phyloP scores from a whole-genome alignment of 1,140 invertebrate species.

The Musca vetustissima region DNA sequence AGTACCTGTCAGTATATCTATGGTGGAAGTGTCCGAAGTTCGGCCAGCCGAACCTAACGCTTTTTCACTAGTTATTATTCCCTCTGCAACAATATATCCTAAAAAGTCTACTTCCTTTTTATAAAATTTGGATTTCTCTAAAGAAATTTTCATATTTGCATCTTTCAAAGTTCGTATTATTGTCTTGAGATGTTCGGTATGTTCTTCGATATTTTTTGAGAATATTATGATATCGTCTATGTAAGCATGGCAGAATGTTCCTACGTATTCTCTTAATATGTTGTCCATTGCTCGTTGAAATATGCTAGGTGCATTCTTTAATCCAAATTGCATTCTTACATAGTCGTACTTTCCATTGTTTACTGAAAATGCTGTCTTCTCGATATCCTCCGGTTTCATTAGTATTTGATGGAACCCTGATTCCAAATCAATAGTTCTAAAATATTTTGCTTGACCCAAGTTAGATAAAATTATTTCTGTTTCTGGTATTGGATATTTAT shows the following conservation, averaged over 20 bases:
- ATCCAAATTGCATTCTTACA: conserved; percentile 43
- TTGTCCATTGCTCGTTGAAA: conserved; percentile 41
- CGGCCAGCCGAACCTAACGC: too few relatives aligned
- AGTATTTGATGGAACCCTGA: conserved; percentile 36
- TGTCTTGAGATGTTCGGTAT: conserved; percentile 39
- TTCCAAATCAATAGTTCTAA: conserved; percentile 36
- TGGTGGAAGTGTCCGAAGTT: too few relatives aligned
- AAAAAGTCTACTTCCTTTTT: conserved; percentile 34
- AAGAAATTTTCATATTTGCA: conserved; percentile 32
- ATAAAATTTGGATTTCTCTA: conserved; percentile 35
- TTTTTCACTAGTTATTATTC: too few relatives aligned
- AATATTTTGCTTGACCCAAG: conserved; percentile 32
- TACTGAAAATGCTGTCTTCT: conserved; percentile 33
- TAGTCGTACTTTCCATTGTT: conserved; percentile 32
- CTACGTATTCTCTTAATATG: conserved; percentile 34
- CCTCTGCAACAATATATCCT: conserved; percentile 32
- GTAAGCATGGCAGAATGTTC: conserved; percentile 32
- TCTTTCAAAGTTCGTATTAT: conserved; percentile 44
- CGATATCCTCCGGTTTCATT: conserved; percentile 26
- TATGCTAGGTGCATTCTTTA: conserved; percentile 42
- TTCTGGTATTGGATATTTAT: conserved; percentile 34
- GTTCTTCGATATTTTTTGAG: conserved; percentile 28
- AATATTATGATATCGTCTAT: conserved; percentile 41
- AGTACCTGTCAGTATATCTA: too few relatives aligned
- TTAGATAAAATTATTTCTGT: conserved; percentile 34